A percentile compares a stretch with the other conserved stretches of the same genome.
These are phyloP conservation scores for Epirrita christyi DNA, from an alignment of 2,888 invertebrate species.

Conservation along the genomic window DNA sequence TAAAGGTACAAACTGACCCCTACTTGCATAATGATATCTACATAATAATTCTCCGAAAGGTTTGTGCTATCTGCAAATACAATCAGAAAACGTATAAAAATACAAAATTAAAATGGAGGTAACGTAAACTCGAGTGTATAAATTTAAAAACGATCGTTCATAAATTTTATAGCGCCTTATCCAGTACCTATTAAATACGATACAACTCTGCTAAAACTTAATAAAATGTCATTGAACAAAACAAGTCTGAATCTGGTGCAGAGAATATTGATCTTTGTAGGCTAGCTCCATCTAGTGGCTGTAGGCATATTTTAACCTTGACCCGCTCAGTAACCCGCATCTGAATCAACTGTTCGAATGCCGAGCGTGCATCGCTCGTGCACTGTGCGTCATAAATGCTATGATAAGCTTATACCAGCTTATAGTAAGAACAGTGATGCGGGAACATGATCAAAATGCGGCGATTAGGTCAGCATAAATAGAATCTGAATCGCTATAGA, in stretches of 20 bases:
- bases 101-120: constrained; percentile 11
- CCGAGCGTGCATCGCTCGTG: constrained; percentile 23
- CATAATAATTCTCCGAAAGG: constrained; percentile 8
- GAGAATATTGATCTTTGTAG: constrained; percentile 63
- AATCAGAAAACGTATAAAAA: constrained; percentile 13
- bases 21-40: too few relatives aligned
- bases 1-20: too few relatives aligned
- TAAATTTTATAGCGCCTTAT: constrained; percentile 9
- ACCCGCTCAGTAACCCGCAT: constrained; percentile 46
- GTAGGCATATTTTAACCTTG: constrained; percentile 60
- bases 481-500: too few relatives aligned
- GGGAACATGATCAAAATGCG: constrained; percentile 16
- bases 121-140: not conserved
- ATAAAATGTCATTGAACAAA: constrained; percentile 36
- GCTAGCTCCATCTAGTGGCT: constrained; percentile 54
- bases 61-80: constrained; percentile 1
- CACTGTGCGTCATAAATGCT: constrained; percentile 26
- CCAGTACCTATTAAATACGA: constrained; percentile 4
- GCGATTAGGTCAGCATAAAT: constrained; percentile 15
- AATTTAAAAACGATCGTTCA: constrained; percentile 8
- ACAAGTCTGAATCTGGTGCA: constrained; percentile 38
- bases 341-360: constrained; percentile 18
- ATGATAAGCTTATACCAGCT: constrained; percentile 13
- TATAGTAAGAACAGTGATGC: constrained; percentile 21
- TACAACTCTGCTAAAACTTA: constrained; percentile 5